Base-by-base conservation (phyloP, 2,797 vertebrate species). In the Fistularia tabacaria region DNA sequence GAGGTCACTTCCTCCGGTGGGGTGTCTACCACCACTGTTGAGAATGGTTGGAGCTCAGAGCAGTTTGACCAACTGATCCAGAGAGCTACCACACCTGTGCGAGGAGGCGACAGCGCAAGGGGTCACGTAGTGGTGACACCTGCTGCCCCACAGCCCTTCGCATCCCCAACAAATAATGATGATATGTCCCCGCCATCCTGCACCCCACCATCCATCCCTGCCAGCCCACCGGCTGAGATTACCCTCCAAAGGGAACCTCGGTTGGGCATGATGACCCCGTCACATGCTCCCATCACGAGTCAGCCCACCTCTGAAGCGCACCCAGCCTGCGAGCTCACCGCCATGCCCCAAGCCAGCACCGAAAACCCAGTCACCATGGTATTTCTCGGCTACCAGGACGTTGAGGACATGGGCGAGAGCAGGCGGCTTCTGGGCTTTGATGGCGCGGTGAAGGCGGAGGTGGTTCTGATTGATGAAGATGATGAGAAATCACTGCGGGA, bases 361-460 rank as follows among this genome's bases (percentile, higher is more conserved):
- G 95, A 98, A 62, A 94, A 97, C 68, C 96, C 96, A 0, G 84
- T 99, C 77, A 98, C 97, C 77, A 98, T 99, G 97, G 94, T 98
- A 85, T 99, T 99, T 89, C 93, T 99, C 77, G 97, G 97, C 65
- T 99, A 98, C 88, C 95, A 97, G 77, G 96, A 91, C 41, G 90
- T 97, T 0, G 92, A 97, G 38, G 94, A 97, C 1, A 92, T 87
- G 68, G 95, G 97, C 25, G 95, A 99, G 80, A 95, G 94, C 0
- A 92, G 94, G 86, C 93, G 92, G 80, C 92, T 97, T 71, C 89
- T 99, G 12, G 95, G 96, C 58, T 98, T 95, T 0, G 95, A 98
- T 0, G 96, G 96, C 40, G 93, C 94, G 46, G 94, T 96, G 79
- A 97, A 97, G 87, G 96, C 96, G 0, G 96, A 98, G 80, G 90